Evolutionary conservation across 1,140 invertebrate genomes (phyloP).

Genomic region (Hypsibius dujardini): DNA sequence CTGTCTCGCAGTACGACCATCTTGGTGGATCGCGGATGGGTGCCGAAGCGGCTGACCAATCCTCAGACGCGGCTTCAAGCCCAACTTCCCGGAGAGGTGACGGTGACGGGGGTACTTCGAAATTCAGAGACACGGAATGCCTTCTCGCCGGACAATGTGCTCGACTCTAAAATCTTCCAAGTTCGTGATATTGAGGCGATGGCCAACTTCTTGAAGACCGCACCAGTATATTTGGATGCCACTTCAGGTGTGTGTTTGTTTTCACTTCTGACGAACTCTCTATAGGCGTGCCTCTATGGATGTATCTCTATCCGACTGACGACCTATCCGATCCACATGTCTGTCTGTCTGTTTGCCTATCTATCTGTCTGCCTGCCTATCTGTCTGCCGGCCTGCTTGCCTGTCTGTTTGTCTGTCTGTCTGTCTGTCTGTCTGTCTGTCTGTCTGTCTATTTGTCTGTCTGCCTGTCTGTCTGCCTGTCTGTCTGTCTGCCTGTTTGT

Average conservation of each 20-base stretch:
- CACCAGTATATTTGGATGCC: not conserved
- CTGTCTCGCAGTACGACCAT: slow-evolving; percentile 51
- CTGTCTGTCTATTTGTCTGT: too few species aligned
- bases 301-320: too few species aligned
- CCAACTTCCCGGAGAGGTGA: slow-evolving; percentile 26
- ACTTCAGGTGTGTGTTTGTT: not conserved
- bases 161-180: not conserved
- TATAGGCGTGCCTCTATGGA: too few species aligned
- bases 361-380: too few species aligned
- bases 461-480: too few species aligned
- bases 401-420: too few species aligned
- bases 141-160: not conserved
- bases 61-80: slow-evolving; percentile 41
- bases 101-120: not conserved
- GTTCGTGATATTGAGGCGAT: not conserved
- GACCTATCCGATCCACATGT: too few species aligned
- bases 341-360: too few species aligned
- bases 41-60: slow-evolving; percentile 45
- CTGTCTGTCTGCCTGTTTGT: too few species aligned
- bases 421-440: not conserved
- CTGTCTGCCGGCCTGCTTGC: too few species aligned
- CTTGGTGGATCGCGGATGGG: slow-evolving; percentile 78
- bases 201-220: not conserved
- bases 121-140: not conserved
- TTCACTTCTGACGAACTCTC: too few species aligned